Conservation (phyloP, 2,797 vertebrate species). For the Oreortyx pictus region DNA sequence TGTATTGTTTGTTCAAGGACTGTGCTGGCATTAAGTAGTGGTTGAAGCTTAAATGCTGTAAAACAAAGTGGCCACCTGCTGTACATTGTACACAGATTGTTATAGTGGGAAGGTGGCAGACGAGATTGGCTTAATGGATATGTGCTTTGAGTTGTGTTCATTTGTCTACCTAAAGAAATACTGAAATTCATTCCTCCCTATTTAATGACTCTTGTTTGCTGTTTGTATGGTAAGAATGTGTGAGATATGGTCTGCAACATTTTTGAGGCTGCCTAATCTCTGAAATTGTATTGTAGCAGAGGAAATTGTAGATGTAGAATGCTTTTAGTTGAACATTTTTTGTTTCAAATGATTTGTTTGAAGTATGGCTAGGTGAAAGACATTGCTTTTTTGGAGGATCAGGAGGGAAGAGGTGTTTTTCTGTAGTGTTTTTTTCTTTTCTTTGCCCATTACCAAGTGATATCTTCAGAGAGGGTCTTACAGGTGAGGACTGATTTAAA, state of each 20-base stretch:
- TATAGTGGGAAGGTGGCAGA: neutral
- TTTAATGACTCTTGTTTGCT: neutral
- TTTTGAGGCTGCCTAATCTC: neutral
- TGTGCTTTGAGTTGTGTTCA: neutral
- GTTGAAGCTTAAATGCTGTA: constrained; percentile 33
- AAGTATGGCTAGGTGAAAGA: constrained; percentile 10
- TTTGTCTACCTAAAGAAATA: neutral
- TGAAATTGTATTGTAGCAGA: neutral
- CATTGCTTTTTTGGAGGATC: neutral
- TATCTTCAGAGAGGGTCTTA: neutral
- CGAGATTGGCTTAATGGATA: neutral
- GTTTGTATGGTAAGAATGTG: neutral
- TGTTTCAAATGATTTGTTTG: constrained; percentile 29
- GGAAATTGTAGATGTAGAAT: neutral
- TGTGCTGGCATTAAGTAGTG: neutral
- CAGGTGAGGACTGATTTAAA: neutral
- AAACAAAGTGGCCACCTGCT: neutral
- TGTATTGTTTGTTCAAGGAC: neutral
- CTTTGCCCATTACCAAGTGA: neutral
- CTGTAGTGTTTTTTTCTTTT: neutral
- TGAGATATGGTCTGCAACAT: neutral
- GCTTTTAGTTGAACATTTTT: neutral
- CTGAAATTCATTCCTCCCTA: neutral
- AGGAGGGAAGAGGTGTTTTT: neutral
- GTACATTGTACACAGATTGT: neutral